These are phyloP conservation scores for Euphydryas editha DNA, from an alignment of 2,888 invertebrate species.

Conservation along the genomic window DNA sequence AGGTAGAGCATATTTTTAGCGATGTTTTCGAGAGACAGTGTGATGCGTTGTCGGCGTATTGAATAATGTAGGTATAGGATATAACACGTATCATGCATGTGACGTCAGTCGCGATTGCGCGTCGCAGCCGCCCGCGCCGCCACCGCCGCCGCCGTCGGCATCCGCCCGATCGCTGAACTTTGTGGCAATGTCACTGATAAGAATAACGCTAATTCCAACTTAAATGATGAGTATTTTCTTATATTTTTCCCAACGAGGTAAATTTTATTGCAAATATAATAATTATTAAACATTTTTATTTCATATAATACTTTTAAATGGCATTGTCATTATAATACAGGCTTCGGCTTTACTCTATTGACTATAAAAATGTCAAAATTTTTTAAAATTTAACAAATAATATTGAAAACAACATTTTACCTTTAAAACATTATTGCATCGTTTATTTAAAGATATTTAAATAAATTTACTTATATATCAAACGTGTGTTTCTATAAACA, in stretches of 20 bases:
- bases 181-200: conserved; percentile 72
- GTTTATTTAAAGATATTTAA: background rate
- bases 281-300: no score
- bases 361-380: no score
- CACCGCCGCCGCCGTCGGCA: conserved; percentile 44
- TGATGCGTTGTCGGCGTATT: conserved; percentile 7
- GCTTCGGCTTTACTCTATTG: no score
- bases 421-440: background rate
- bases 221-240: conserved; percentile 40
- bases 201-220: conserved; percentile 59
- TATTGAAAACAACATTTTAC: no score
- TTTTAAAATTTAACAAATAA: no score
- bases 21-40: conserved; percentile 10
- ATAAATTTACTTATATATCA: background rate
- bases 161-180: conserved; percentile 64
- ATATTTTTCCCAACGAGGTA: background rate
- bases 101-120: conserved; percentile 69
- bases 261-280: background rate
- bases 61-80: conserved; percentile 13
- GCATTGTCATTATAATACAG: no score
- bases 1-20: conserved; percentile 20
- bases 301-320: no score
- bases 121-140: conserved; percentile 42
- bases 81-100: conserved; percentile 65
- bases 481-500: conserved; percentile 2